These are phyloP conservation scores for Gymnothorax reevesii DNA, from an alignment of 2,797 vertebrate genomes.

Conservation along the genomic window DNA sequence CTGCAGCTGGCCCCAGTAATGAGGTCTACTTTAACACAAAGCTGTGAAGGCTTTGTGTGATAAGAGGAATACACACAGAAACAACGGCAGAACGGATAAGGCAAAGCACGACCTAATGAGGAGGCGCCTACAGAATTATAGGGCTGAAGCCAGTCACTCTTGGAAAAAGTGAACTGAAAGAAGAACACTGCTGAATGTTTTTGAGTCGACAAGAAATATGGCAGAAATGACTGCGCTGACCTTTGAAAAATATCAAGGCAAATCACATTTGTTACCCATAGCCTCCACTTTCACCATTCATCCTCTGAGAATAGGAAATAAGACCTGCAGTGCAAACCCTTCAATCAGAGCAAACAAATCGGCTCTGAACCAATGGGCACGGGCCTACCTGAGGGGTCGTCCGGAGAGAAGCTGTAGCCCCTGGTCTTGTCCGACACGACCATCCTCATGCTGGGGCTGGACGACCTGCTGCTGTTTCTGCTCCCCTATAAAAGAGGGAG, in stretches of 20 bases:
- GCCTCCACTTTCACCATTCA: neutral
- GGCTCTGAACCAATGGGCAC: neutral
- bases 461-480: constrained; percentile 92
- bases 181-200: neutral
- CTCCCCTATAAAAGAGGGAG: constrained; percentile 75
- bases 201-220: neutral
- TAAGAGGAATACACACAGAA: neutral
- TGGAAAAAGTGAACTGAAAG: neutral
- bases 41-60: neutral
- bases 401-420: constrained; percentile 81
- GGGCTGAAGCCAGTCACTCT: neutral
- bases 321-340: too few relatives aligned
- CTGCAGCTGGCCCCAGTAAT: neutral
- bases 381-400: constrained; percentile 81
- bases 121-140: neutral
- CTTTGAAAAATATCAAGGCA: neutral
- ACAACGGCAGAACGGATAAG: neutral
- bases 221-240: neutral
- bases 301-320: neutral
- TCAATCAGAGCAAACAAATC: too few relatives aligned
- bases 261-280: neutral
- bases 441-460: constrained; percentile 95
- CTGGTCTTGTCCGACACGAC: constrained; percentile 90
- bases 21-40: neutral
- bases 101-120: neutral